Percentiles rank a stretch among this genome's conserved stretches.
Conservation (phyloP, 2,888 invertebrate species). For the Andrena bicolor region DNA sequence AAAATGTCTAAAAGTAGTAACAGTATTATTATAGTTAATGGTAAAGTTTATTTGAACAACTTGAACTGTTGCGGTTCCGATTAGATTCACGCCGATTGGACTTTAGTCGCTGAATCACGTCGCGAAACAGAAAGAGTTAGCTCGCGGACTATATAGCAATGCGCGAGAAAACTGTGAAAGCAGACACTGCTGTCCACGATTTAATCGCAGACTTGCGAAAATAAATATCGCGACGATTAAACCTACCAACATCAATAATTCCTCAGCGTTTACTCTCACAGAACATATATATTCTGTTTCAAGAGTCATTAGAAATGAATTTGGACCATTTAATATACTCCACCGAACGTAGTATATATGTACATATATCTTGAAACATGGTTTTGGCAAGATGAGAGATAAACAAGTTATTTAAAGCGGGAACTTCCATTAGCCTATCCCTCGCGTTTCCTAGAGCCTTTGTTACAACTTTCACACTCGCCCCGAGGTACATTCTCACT, state of each 20-base stretch:
- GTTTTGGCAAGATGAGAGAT: background rate
- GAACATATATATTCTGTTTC: too few species aligned
- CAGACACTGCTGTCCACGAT: background rate
- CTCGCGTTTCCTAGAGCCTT: background rate
- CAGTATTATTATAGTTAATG: background rate
- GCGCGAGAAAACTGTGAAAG: too few species aligned
- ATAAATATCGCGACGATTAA: too few species aligned
- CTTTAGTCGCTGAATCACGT: background rate
- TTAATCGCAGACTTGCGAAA: too few species aligned
- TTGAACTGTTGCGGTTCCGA: background rate
- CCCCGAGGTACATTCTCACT: background rate
- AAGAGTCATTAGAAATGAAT: too few species aligned
- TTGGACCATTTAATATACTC: too few species aligned
- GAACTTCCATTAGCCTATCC: too few species aligned
- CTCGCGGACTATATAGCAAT: too few species aligned
- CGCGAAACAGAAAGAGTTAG: background rate
- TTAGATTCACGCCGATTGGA: background rate
- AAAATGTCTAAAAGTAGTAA: background rate
- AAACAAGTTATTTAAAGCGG: conserved; percentile 1
- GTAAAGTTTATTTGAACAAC: background rate
- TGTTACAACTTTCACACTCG: conserved; percentile 9
- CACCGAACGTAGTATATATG: too few species aligned
- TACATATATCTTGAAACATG: too few species aligned
- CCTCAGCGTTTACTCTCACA: too few species aligned
- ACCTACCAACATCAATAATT: too few species aligned